Conservation (phyloP, 1,140 invertebrate genomes). For the Solenopsis invicta region DNA sequence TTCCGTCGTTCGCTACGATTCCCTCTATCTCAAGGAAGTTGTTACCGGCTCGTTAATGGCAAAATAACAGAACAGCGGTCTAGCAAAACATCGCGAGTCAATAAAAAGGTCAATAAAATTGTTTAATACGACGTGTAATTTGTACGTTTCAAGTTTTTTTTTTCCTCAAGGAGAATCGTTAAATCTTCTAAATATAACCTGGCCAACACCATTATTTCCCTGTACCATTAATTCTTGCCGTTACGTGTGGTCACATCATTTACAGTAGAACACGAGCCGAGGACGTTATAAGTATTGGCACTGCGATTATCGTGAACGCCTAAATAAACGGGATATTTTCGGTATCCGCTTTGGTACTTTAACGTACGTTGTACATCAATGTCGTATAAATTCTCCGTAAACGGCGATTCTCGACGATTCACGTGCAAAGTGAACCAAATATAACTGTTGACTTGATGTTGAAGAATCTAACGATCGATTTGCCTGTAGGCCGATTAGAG, state of each 20-base stretch:
- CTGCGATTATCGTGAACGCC: not conserved
- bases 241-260: not conserved
- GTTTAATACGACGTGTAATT: not conserved
- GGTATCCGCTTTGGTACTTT: not conserved
- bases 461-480: constrained; percentile 64
- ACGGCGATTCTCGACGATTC: constrained; percentile 55
- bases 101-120: not conserved
- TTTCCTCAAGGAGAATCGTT: not conserved
- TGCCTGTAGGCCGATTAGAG: constrained; percentile 23
- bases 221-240: not conserved
- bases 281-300: not conserved
- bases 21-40: not conserved
- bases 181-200: not conserved
- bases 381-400: constrained; percentile 35
- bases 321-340: constrained; percentile 34
- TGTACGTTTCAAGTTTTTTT: not conserved
- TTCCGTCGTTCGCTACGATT: not conserved
- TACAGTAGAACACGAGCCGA: not conserved
- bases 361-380: constrained; percentile 9
- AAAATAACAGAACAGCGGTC: not conserved
- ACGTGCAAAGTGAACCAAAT: constrained; percentile 68
- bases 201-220: not conserved
- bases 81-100: not conserved
- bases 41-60: not conserved
- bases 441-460: constrained; percentile 60